A percentile compares a stretch with the other conserved stretches of the same genome.
Conservation (phyloP, 2,888 invertebrate genomes). For the Lepidochrysops patricia region DNA sequence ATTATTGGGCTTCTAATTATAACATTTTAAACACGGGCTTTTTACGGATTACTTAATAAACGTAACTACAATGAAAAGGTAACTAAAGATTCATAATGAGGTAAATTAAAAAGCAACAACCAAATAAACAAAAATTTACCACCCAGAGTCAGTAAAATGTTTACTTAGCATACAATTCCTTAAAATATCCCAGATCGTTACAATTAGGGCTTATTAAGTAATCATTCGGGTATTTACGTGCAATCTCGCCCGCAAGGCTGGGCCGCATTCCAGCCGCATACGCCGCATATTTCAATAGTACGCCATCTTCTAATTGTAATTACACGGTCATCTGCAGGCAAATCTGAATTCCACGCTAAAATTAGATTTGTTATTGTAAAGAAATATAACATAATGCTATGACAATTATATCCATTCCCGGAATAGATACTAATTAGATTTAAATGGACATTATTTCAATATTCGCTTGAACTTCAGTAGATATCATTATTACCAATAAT, state of each 20-base stretch:
- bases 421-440: no score
- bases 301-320: conserved; percentile 10
- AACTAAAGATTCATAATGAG: no score
- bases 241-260: conserved; percentile 10
- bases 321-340: conserved; percentile 1
- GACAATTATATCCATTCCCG: no score
- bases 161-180: not conserved
- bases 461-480: no score
- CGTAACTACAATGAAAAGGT: no score
- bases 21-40: no score
- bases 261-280: conserved; percentile 10
- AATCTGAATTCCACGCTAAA: conserved; percentile 9
- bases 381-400: no score
- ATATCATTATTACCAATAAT: no score
- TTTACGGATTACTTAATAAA: no score
- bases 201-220: conserved; percentile 14
- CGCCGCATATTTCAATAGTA: conserved; percentile 16
- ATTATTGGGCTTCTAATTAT: no score
- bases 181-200: not conserved
- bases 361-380: not conserved
- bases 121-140: not conserved
- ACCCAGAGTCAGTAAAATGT: not conserved
- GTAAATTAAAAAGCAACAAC: no score
- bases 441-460: no score
- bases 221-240: not conserved